phyloP scores from a whole-genome alignment of 1,140 invertebrate species.

The Meteorus sp. region DNA sequence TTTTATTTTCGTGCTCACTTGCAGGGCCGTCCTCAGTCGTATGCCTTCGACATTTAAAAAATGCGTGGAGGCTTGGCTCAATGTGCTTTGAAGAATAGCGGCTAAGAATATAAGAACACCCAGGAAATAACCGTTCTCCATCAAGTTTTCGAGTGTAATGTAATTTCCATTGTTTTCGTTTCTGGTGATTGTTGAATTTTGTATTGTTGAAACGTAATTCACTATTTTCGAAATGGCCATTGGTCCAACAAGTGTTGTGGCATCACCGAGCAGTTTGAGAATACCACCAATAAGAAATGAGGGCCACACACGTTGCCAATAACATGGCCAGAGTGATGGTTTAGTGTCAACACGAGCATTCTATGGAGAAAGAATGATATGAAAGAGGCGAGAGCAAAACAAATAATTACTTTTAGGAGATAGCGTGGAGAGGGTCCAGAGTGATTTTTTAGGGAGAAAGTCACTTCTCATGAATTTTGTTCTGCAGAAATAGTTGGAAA shows the following conservation, averaged over 20 bases:
- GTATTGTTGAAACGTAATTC: slow-evolving; percentile 61
- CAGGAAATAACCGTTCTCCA: slow-evolving; percentile 79
- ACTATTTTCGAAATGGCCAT: slow-evolving; percentile 76
- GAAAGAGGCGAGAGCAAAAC: background rate
- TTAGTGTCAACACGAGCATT: slow-evolving; percentile 28
- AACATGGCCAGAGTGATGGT: slow-evolving; percentile 68
- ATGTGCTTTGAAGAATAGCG: slow-evolving; percentile 74
- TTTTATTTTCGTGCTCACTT: slow-evolving; percentile 57
- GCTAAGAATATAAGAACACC: slow-evolving; percentile 71
- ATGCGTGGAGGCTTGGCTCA: slow-evolving; percentile 85
- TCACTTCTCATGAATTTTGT: too few species aligned
- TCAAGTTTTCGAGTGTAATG: slow-evolving; percentile 60
- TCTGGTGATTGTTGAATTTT: slow-evolving; percentile 30
- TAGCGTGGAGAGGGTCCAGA: background rate
- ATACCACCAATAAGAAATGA: slow-evolving; percentile 73
- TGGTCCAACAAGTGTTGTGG: slow-evolving; percentile 74
- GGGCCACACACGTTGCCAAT: slow-evolving; percentile 70
- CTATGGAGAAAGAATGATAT: slow-evolving; percentile 3
- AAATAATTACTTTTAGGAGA: background rate
- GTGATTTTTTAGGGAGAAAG: too few species aligned
- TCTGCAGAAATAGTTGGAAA: too few species aligned
- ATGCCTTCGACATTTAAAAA: slow-evolving; percentile 80
- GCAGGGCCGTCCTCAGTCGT: slow-evolving; percentile 76
- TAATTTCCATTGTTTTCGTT: slow-evolving; percentile 19
- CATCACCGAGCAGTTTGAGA: slow-evolving; percentile 77